These are phyloP conservation scores for Periparus ater DNA, from an alignment of 2,797 vertebrate species.

Conservation along the genomic window DNA sequence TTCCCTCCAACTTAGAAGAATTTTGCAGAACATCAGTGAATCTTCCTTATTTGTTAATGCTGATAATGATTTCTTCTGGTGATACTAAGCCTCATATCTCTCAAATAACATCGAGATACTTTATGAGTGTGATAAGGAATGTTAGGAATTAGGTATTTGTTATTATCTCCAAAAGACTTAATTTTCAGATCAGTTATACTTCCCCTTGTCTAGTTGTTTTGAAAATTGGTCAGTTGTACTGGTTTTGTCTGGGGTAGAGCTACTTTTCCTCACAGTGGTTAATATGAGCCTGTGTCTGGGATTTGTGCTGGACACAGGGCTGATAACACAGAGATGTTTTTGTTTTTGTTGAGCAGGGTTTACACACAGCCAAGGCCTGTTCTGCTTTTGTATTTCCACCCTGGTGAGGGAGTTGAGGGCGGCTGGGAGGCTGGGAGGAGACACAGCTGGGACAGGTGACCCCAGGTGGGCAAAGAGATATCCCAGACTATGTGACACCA, in stretches of 20 bases:
- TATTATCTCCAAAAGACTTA: neutral
- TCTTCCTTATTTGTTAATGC: neutral
- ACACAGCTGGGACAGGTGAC: neutral
- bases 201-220: neutral
- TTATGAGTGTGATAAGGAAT: neutral
- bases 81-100: neutral
- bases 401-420: fast-evolving
- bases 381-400: fast-evolving
- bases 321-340: neutral
- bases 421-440: fast-evolving
- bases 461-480: too few relatives aligned
- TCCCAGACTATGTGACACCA: neutral
- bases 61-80: neutral
- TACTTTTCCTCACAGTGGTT: neutral
- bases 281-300: neutral
- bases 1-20: neutral
- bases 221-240: neutral
- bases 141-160: neutral
- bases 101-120: neutral
- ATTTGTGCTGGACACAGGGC: neutral
- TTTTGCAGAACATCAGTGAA: neutral
- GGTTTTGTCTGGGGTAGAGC: neutral
- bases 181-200: neutral
- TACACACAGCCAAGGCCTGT: neutral
- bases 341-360: neutral